Evolutionary conservation across 1,140 invertebrate species (phyloP), one percentile per base, ranked within the genome.

Genomic region (Formica selysi): DNA sequence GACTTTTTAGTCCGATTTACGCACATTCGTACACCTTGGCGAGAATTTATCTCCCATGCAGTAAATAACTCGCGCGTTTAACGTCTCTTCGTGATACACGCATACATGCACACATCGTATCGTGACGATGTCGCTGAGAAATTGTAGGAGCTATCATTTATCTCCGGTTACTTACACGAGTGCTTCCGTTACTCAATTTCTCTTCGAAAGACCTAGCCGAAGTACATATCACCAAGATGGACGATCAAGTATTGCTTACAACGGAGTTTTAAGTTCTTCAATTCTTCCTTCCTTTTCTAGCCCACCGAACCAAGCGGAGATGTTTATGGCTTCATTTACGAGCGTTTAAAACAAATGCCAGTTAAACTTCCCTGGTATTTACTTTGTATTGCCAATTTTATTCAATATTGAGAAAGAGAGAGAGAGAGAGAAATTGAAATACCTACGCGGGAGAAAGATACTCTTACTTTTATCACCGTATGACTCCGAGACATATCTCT

Each of bases 381-480:
- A 73, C 16, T 19, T 41, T 3, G 51, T 59, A 13, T 36, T 5
- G 29, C 26, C 10, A 32, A 71, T 62, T 19, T 71, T 59, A 26
- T 41, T 44, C 13, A 38, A 59, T 16, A 38, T 59, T 38, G 10
- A 22, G 48, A n/a, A 13, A 48, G 11, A 48, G 44, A 48, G 3
- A 48, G 2, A 48, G 44, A 51, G 4, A 62, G 8, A 62, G 8
- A 80, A 80, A 83, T 83, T 71, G 79, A 73, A 83, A 73, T 83
- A 62, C 8, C n/a, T 22, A 10, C 67, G 16, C 59, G 19, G 19
- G 5, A 22, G 29, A 26, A 11, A 16, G 29, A 19, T 0, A 68
- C 11, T 19, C 3, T 4, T 16, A 13, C 26, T 73, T 73, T 71
- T 61, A 71, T 62, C 19, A 26, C 26, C 38, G 26, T 26, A n/a